Conservation (phyloP, 2,113 vertebrate species). For the Motacilla alba region DNA sequence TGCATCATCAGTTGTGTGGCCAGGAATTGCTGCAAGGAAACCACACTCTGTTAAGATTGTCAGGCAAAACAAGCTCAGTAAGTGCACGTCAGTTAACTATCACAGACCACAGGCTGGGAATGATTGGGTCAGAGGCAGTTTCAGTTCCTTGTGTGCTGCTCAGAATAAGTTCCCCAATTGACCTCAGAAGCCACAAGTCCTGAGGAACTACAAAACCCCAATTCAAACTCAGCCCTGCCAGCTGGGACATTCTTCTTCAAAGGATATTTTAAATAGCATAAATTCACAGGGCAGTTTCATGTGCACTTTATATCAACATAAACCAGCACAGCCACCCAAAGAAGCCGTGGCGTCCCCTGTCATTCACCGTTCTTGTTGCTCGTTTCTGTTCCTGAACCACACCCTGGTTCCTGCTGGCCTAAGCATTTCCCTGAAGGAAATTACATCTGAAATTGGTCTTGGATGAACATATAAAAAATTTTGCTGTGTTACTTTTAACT, state of each 20-base stretch:
- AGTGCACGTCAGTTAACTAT: neutral
- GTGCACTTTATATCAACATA: neutral
- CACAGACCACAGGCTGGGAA: slow-evolving; percentile 28
- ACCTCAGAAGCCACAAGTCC: slow-evolving; percentile 31
- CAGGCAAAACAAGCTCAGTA: slow-evolving; percentile 34
- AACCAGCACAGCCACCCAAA: neutral
- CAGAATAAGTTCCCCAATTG: slow-evolving; percentile 16
- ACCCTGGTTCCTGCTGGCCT: slow-evolving; percentile 34
- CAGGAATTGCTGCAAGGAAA: slow-evolving; percentile 89
- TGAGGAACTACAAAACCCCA: neutral
- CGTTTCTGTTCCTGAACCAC: slow-evolving; percentile 43
- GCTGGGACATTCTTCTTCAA: neutral
- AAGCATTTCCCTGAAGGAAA: slow-evolving; percentile 43
- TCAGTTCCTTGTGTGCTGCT: slow-evolving; percentile 30
- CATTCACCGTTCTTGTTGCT: neutral
- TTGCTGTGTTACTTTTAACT: neutral
- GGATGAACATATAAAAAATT: neutral
- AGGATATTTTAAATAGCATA: neutral
- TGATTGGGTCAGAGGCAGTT: slow-evolving; percentile 3
- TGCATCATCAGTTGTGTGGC: slow-evolving; percentile 99
- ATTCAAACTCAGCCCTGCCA: neutral
- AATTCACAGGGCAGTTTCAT: neutral
- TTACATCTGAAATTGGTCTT: neutral
- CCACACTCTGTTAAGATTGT: slow-evolving; percentile 33
- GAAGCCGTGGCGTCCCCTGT: neutral